Percentiles rank a stretch among this genome's conserved stretches.
Evolutionary conservation across 2,888 invertebrate genomes (phyloP).

Genomic region (Globia sparganii): DNA sequence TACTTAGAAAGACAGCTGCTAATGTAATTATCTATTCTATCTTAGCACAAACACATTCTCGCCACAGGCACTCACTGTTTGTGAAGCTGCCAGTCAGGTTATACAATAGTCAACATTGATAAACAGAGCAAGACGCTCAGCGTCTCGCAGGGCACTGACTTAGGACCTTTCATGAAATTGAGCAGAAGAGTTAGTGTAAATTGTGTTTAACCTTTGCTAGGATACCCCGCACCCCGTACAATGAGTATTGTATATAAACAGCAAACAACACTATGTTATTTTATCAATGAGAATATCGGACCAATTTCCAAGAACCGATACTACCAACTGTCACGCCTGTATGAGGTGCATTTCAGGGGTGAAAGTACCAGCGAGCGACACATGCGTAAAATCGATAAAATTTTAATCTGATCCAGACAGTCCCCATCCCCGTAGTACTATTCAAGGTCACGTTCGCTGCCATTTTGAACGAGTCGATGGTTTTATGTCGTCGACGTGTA

Average conservation of each 20-base stretch:
- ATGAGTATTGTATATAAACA: neutral
- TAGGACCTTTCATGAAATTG: slow-evolving; percentile 20
- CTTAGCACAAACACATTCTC: slow-evolving; percentile 16
- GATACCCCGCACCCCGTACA: neutral
- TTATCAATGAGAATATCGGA: slow-evolving; percentile 28
- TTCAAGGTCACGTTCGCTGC: slow-evolving; percentile 79
- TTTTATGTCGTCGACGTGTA: slow-evolving; percentile 62
- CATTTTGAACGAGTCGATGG: slow-evolving; percentile 72
- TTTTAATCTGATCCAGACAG: slow-evolving; percentile 77
- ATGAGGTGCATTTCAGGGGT: slow-evolving; percentile 40
- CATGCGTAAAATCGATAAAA: slow-evolving; percentile 60
- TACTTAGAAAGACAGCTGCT: neutral
- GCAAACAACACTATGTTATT: neutral
- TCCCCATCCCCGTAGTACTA: slow-evolving; percentile 65
- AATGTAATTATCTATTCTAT: slow-evolving; percentile 16
- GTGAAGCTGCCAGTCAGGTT: slow-evolving; percentile 15
- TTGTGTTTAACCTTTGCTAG: neutral
- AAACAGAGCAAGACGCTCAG: slow-evolving; percentile 46
- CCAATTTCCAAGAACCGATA: slow-evolving; percentile 31
- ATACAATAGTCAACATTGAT: slow-evolving; percentile 37
- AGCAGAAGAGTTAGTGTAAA: neutral
- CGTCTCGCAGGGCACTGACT: slow-evolving; percentile 39
- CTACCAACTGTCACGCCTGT: slow-evolving; percentile 11
- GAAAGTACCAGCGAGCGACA: slow-evolving; percentile 49
- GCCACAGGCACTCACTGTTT: slow-evolving; percentile 12